Conservation (phyloP, 2,113 vertebrate genomes). For the Pterocles gutturalis region DNA sequence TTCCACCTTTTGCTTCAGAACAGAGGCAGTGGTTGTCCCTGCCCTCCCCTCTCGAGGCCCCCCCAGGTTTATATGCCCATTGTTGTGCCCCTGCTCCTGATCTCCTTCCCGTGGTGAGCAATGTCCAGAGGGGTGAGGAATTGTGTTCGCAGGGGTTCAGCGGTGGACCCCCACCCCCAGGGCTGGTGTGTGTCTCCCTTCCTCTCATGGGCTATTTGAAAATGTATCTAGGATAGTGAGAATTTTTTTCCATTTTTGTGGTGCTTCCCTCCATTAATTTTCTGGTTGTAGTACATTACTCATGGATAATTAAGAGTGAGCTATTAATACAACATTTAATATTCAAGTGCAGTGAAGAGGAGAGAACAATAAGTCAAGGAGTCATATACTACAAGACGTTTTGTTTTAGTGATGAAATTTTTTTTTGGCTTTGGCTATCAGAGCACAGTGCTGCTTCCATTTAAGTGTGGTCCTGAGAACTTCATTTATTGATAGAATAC, state of each 20-base stretch:
- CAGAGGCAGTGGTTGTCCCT: rapidly evolving
- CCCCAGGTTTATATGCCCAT: background rate
- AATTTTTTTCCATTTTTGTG: conserved; percentile 62
- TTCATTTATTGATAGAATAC: conserved; percentile 57
- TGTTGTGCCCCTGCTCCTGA: rapidly evolving
- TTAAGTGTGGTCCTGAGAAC: conserved; percentile 42
- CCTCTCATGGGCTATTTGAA: conserved; percentile 33
- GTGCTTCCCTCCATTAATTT: conserved; percentile 83
- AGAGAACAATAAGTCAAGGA: conserved; percentile 78
- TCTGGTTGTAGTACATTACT: conserved; percentile 81
- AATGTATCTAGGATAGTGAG: conserved; percentile 32
- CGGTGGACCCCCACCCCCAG: background rate
- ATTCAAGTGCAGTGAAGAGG: conserved; percentile 80
- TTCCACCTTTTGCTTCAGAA: background rate
- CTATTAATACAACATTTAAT: conserved; percentile 85
- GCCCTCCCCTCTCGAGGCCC: background rate
- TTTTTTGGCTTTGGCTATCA: conserved; percentile 42
- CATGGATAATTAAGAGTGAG: conserved; percentile 85
- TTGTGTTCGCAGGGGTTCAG: rapidly evolving
- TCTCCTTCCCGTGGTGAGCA: rapidly evolving
- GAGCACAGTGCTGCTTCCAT: conserved; percentile 39
- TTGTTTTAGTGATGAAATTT: conserved; percentile 32
- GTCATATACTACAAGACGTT: conserved; percentile 59
- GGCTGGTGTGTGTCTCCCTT: background rate
- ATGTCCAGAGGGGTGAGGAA: background rate